phyloP scores from a whole-genome alignment of 2,888 invertebrate genomes.

The Drosophila buzzatii region DNA sequence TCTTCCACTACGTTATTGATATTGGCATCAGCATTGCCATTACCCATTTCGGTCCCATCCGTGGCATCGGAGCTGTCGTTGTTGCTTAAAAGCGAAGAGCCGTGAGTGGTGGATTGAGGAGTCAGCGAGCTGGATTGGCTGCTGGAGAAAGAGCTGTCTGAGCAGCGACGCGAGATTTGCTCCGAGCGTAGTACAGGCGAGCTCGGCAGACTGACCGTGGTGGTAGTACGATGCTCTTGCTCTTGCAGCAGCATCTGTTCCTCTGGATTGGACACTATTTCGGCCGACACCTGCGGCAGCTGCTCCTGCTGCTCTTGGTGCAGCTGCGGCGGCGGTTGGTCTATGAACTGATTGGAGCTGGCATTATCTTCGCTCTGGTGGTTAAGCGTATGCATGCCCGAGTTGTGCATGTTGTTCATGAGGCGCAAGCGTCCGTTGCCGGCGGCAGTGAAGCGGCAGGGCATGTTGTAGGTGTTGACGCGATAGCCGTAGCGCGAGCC shows the following conservation, averaged over 20 bases:
- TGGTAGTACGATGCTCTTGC: not conserved
- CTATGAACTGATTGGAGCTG: not conserved
- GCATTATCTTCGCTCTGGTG: conserved; percentile 2
- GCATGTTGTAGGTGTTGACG: conserved; percentile 27
- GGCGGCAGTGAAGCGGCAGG: conserved; percentile 29
- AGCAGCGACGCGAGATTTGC: not conserved
- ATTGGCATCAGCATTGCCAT: too few relatives aligned
- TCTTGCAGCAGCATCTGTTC: not conserved
- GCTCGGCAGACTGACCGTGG: not conserved
- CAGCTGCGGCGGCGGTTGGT: not conserved
- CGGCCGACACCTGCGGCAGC: not conserved
- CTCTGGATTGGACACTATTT: not conserved
- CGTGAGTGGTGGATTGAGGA: not conserved
- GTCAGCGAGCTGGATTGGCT: not conserved
- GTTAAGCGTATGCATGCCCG: not conserved
- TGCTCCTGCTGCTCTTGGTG: not conserved
- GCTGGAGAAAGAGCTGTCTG: not conserved
- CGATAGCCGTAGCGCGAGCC: conserved; percentile 30
- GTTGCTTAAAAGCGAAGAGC: conserved; percentile 1
- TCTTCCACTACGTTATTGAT: not conserved
- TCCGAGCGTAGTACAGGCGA: not conserved
- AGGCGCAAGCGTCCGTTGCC: conserved; percentile 28
- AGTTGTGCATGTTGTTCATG: not conserved
- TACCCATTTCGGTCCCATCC: accelerated
- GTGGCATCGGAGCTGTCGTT: not conserved